Evolutionary conservation across 2,113 vertebrate species (phyloP).

Genomic region (Campylomormyrus numenius): DNA sequence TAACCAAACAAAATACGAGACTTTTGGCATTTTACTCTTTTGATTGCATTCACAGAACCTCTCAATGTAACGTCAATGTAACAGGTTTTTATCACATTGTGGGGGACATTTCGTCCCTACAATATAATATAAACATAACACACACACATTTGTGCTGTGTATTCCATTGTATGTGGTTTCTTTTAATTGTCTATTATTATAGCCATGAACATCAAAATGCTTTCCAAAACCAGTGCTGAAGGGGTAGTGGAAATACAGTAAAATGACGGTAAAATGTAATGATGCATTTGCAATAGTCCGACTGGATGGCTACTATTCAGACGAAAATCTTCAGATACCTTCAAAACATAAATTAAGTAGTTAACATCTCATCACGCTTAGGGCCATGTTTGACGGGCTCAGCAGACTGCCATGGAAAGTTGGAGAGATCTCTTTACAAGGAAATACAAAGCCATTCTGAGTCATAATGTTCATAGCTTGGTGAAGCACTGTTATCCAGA

Average conservation of each 20-base stretch:
- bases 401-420: background rate
- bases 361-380: background rate
- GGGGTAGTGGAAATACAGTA: background rate
- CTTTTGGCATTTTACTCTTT: background rate
- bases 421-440: background rate
- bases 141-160: background rate
- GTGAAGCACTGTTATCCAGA: background rate
- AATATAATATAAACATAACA: too few relatives aligned
- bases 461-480: background rate
- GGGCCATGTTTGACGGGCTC: background rate
- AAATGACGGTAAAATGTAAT: background rate
- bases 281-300: background rate
- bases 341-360: background rate
- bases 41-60: too few relatives aligned
- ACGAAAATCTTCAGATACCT: background rate
- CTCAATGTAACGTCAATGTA: too few relatives aligned
- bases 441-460: background rate
- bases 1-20: too few relatives aligned
- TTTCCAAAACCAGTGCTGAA: background rate
- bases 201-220: background rate
- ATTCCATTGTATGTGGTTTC: background rate
- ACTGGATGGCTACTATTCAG: background rate
- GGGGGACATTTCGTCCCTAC: too few relatives aligned
- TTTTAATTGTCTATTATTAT: background rate
- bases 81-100: too few relatives aligned